phyloP scores from a whole-genome alignment of 2,797 vertebrate genomes.

The Anisognathus igniventris region DNA sequence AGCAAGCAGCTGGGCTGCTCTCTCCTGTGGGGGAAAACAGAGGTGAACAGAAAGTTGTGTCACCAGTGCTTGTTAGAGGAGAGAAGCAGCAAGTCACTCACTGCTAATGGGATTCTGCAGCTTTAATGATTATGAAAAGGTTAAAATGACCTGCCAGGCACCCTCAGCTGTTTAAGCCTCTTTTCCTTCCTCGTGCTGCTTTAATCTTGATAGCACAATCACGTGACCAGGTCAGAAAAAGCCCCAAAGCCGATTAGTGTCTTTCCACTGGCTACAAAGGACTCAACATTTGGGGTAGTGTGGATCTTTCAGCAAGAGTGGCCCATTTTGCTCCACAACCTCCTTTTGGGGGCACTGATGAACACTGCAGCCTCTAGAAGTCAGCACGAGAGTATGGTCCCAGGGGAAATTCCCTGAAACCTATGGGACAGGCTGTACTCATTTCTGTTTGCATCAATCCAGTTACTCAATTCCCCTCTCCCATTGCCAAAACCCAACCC shows the following conservation, averaged over 20 bases:
- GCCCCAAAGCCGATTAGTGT: conserved; percentile 82
- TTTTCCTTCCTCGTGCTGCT: conserved; percentile 83
- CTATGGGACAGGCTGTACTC: background rate
- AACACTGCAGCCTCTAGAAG: background rate
- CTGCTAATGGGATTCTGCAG: conserved; percentile 62
- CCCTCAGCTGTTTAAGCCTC: conserved; percentile 78
- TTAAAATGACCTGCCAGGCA: conserved; percentile 70
- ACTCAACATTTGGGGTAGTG: background rate
- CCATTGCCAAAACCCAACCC: background rate
- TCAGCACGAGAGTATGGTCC: background rate
- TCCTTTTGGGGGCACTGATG: background rate
- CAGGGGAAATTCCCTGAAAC: background rate
- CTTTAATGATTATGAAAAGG: conserved; percentile 70
- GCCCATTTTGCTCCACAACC: background rate
- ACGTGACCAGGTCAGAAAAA: conserved; percentile 74
- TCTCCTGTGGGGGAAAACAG: accelerated
- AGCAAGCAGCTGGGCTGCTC: background rate
- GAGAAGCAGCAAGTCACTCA: background rate
- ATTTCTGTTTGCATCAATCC: background rate
- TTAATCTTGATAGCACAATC: conserved; percentile 83
- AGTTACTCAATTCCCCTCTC: background rate
- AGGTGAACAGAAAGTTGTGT: background rate
- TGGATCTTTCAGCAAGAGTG: background rate
- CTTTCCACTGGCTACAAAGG: background rate
- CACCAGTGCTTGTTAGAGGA: accelerated